Conservation (phyloP, 1,140 invertebrate genomes). For the Heliothis virescens region DNA sequence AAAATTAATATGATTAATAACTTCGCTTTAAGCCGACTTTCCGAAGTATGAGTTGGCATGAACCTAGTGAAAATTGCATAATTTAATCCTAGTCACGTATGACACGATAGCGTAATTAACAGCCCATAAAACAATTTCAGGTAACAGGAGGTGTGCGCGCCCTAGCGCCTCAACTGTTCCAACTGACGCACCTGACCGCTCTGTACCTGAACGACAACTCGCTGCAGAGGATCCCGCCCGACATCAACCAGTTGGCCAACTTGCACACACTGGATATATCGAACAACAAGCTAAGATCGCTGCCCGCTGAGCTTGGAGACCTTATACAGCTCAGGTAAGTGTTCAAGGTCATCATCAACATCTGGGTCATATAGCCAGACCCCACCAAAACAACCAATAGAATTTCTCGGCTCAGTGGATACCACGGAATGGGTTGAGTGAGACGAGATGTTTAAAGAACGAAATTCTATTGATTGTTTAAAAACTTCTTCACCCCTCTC, state of each 20-base stretch:
- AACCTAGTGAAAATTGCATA: too few species aligned
- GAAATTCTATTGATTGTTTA: too few species aligned
- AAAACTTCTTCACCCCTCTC: too few species aligned
- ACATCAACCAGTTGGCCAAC: constrained; percentile 94
- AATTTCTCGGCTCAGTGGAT: too few species aligned
- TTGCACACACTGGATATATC: constrained; percentile 96
- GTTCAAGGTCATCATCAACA: not conserved
- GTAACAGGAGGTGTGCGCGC: constrained; percentile 96
- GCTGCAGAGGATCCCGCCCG: constrained; percentile 94
- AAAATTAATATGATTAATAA: too few species aligned
- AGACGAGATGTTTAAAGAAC: too few species aligned
- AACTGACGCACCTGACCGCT: constrained; percentile 95
- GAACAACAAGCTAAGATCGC: constrained; percentile 96
- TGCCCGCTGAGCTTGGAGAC: constrained; percentile 98
- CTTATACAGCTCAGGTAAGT: constrained; percentile 95
- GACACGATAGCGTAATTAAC: not conserved
- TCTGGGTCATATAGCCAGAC: too few species aligned
- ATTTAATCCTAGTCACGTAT: too few species aligned
- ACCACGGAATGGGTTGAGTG: too few species aligned
- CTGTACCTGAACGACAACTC: constrained; percentile 98
- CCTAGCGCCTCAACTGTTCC: constrained; percentile 96
- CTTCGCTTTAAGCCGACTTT: too few species aligned
- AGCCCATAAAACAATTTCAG: constrained; percentile 65
- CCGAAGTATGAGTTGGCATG: too few species aligned
- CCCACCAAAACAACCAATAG: too few species aligned